Evolutionary conservation across 2,888 invertebrate species (phyloP).

Genomic region (Calliscelio sp.): DNA sequence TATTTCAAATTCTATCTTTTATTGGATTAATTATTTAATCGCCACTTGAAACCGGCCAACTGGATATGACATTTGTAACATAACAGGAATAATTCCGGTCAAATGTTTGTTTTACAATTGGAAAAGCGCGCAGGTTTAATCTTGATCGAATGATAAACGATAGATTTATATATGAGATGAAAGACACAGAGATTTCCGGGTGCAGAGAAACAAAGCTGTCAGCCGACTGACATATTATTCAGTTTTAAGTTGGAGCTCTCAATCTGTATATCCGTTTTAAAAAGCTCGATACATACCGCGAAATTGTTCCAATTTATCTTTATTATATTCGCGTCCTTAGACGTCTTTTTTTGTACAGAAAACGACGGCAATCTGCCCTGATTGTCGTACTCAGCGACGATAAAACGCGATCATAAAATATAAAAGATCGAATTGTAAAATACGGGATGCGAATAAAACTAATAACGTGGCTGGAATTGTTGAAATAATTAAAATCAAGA

Average conservation of each 20-base stretch:
- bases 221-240: neutral
- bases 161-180: neutral
- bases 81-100: no score
- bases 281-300: neutral
- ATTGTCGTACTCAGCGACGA: slow-evolving; percentile 7
- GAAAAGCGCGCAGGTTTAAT: no score
- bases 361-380: neutral
- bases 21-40: no score
- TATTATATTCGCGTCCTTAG: no score
- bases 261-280: neutral
- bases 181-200: neutral
- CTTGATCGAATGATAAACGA: no score
- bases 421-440: slow-evolving; percentile 7
- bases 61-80: no score
- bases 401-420: slow-evolving; percentile 18
- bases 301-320: neutral
- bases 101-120: no score
- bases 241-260: neutral
- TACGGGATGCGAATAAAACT: slow-evolving; percentile 2
- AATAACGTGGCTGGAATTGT: no score
- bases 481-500: no score
- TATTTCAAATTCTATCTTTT: no score
- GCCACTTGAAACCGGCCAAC: no score
- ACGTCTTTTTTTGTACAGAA: slow-evolving; percentile 1
- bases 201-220: no score